Base-by-base conservation (phyloP, 1,140 invertebrate genomes). In the Proales similis region DNA sequence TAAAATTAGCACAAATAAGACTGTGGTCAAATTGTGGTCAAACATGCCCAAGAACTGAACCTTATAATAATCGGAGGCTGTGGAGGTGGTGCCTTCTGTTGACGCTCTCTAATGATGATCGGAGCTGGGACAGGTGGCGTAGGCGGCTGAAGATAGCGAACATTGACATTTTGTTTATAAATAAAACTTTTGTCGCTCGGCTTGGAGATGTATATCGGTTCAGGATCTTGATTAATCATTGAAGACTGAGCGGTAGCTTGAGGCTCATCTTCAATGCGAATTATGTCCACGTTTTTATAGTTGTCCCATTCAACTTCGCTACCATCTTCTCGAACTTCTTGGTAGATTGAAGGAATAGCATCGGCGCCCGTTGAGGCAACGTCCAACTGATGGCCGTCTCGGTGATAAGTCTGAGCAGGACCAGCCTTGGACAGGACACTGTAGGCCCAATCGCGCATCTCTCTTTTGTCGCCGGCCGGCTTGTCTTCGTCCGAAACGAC, bases 71-170 rank as follows among this genome's bases (percentile, higher is more conserved):
- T 63, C 22, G 60, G 60, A 26, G 60, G 60, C 48, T 47, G 43
- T 33, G 19, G 38, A 27, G 46, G 43, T 24, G 60, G 60, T 27
- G 30, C 30, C 11, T 38, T 33, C 11, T 29, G 22, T 48, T 38
- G 43, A 27, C 48, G 47, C 20, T 63, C 60, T 36, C 60, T 19
- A 20, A 63, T 63, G 4, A 63, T 63, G 17, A 63, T 63, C 20
- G 60, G 60, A 33, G 60, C 60, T 7, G 60, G 60, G 6, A 33
- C 32, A 32, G 60, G 60, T 9, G 60, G 60, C 26, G 60, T 63
- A 11, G 60, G 60, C 0, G 60, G 60, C 36, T 63, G 43, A 24
- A 63, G 43, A 48, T 63, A 63, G 4, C 60, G 22, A 12, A 63
- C 48, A 26, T 43, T 43, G 1, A 63, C 43, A 7, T 63, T 24